Evolutionary conservation across 2,113 vertebrate genomes (phyloP).

Genomic region (Corvus cornix): DNA sequence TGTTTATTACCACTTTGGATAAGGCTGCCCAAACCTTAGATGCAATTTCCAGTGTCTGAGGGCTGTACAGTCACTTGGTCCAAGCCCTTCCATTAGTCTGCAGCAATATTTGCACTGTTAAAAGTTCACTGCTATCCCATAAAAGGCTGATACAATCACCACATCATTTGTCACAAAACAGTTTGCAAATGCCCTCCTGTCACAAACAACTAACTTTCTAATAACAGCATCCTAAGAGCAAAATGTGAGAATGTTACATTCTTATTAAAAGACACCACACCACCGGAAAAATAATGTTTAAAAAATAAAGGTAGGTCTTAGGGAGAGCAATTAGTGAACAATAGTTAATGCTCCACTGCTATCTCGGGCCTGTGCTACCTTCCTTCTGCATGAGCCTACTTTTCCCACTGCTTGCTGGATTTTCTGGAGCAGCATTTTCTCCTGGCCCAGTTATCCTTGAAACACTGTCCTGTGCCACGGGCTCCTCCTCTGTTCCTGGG

Average conservation of each 20-base stretch:
- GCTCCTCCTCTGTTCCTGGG: neutral
- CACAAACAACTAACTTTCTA: neutral
- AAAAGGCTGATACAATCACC: neutral
- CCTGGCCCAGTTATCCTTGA: accelerated
- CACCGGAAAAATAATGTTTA: neutral
- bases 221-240: neutral
- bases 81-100: neutral
- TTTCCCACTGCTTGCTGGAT: neutral
- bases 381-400: accelerated
- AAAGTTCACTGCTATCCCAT: neutral
- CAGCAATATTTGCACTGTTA: neutral
- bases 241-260: neutral
- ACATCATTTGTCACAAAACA: neutral
- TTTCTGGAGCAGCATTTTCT: neutral
- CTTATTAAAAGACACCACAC: neutral
- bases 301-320: neutral
- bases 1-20: neutral
- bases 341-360: neutral
- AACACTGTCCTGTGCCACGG: neutral
- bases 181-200: neutral
- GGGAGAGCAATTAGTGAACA: neutral
- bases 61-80: neutral
- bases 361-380: too few species aligned
- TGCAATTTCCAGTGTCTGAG: neutral
- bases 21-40: neutral